phyloP scores from a whole-genome alignment of 1,140 invertebrate species.

The Hycleus cichorii region DNA sequence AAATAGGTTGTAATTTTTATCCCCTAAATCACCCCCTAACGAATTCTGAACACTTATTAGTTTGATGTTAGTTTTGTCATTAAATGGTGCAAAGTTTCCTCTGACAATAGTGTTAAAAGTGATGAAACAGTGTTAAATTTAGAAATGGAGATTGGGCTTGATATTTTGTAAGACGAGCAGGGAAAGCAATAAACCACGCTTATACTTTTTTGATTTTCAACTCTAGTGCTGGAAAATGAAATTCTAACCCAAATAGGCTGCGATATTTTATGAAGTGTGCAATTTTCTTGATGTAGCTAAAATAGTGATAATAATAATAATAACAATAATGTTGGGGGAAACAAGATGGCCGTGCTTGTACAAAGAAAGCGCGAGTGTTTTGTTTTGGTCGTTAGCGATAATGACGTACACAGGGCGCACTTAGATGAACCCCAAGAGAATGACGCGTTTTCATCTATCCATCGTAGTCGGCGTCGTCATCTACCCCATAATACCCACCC shows the following conservation, averaged over 20 bases:
- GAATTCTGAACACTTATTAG: neutral
- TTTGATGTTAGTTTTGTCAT: no score
- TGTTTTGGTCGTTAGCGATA: slow-evolving; percentile 35
- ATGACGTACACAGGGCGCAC: slow-evolving; percentile 20
- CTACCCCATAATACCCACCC: neutral
- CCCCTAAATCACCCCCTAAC: no score
- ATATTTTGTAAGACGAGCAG: no score
- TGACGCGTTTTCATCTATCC: neutral
- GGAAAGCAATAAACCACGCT: no score
- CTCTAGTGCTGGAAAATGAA: no score
- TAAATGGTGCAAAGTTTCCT: no score
- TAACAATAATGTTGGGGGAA: neutral
- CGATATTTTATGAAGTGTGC: no score
- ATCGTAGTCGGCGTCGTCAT: neutral
- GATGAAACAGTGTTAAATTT: slow-evolving; percentile 9
- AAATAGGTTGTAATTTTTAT: no score
- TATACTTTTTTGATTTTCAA: no score
- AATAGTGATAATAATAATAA: no score
- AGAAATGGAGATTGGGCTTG: neutral
- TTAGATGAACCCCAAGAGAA: slow-evolving; percentile 9
- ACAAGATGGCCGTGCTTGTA: slow-evolving; percentile 30
- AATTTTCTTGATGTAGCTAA: no score
- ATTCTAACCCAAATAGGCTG: no score
- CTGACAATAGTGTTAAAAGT: neutral
- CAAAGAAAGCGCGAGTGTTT: slow-evolving; percentile 33